Evolutionary conservation across 2,797 vertebrate species (phyloP), one percentile per base, ranked within the genome.

Genomic region (Paedocypris micromegethes): DNA sequence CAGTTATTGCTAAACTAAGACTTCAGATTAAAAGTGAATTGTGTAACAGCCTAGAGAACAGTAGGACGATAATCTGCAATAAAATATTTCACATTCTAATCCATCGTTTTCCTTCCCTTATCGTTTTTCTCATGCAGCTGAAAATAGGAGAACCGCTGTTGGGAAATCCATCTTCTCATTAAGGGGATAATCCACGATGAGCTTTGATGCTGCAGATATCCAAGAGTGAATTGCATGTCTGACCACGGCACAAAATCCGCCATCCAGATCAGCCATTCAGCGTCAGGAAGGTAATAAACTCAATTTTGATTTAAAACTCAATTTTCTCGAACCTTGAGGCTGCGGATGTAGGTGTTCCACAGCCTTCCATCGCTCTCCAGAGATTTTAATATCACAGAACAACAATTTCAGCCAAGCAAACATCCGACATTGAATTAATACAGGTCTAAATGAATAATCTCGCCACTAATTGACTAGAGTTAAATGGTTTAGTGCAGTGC

Each of bases 231-330:
- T 58, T 70, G 57, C 42, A 55, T 50, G 39, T 52, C 60, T 62
- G 71, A 75, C 54, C 45, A 62, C 58, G 23, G n/a, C 46, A 41
- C 68, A 58, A 43, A 53, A 64, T 65, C 47, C 61, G 23, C 1
- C 55, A 40, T 50, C 60, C 49, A 49, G 6, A 66, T 69, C 63
- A 52, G 58, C 23, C 2, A 56, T 62, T 78, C 59, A 66, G 42
- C 53, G 9, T 75, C 56, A 70, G 70, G 51, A 64, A 64, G 67
- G 51, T 71, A 75, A 78, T 75, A 78, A 68, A 71, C 64, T 23
- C 41, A 50, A 68, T 52, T 72, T 63, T 75, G 62, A 77, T 77
- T 66, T 75, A 66, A 74, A 74, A 54, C 52, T 57, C 8, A 3
- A 66, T 75, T 64, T 64, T 39, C 63, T 45, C 23, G 48, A 53